Evolutionary conservation across 2,113 vertebrate species (phyloP), one percentile per base, ranked within the genome.

Genomic region (Spermophilus dauricus): DNA sequence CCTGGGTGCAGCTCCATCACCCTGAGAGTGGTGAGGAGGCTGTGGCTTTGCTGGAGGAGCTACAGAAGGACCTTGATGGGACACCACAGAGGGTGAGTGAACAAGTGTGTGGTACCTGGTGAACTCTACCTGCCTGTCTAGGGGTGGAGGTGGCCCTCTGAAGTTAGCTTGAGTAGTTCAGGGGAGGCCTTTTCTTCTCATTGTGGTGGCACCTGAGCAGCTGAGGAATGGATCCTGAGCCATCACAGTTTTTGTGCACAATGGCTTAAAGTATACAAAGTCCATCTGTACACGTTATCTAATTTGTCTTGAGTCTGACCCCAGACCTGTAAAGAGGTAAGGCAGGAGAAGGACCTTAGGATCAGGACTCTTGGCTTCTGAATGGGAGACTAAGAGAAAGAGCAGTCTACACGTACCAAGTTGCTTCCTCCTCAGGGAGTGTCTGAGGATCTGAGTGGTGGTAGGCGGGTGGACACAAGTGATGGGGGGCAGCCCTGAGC

Each of bases 1-100:
- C 94, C 32, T 98, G 98, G 98, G 97, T 98, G 24, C 97, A 97
- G 91, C 96, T 98, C 30, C 96, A 98, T 34, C 86, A 69, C n/a
- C 98, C 98, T 0, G 95, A 93, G 92, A 98, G 78, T 48, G 96
- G 97, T 0, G 82, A 63, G 32, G 96, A 98, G 67, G 98, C 94
- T 0, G 98, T 97, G 69, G 88, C 96, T 30, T 72, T 98, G 73
- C 92, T 98, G 78, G 95, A 98, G 39, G 98, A 97, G 32, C 70
- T 98, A 30, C 96, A 95, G 89, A 87, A 34, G 30, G 96, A 98
- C 58, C 37, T 90, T 1, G 30, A 13, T 53, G 94, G 82, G n/a
- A 58, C 37, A 16, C 30, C 72, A 0, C 34, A 12, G 76, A 92
- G 1, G 97, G 97, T 98, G 96, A 95, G 97, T 96, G 81, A 63